Evolutionary conservation across 2,888 invertebrate species (phyloP).

Genomic region (Drosophila greeni): DNA sequence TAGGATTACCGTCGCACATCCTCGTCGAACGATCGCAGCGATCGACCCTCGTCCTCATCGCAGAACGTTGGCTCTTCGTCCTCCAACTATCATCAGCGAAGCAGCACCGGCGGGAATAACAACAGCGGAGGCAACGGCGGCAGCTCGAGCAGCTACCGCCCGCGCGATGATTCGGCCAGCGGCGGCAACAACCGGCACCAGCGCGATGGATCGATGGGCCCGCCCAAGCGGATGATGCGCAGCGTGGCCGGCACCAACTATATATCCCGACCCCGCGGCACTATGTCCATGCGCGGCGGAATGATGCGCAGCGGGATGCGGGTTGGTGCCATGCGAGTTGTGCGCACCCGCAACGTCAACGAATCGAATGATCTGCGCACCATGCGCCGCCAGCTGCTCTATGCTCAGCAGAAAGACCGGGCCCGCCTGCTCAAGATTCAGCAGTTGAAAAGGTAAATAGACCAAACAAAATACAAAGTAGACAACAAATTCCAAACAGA

Average conservation of each 20-base stretch:
- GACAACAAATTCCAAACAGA: constrained; percentile 40
- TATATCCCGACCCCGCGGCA: constrained; percentile 75
- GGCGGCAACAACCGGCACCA: constrained; percentile 63
- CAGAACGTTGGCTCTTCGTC: constrained; percentile 68
- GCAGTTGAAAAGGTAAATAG: constrained; percentile 78
- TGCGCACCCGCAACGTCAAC: constrained; percentile 63
- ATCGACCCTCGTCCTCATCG: constrained; percentile 77
- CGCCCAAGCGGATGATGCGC: constrained; percentile 76
- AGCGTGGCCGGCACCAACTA: constrained; percentile 75
- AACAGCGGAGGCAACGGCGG: constrained; percentile 52
- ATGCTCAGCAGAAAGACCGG: constrained; percentile 78
- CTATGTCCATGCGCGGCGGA: constrained; percentile 72
- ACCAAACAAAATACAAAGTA: constrained; percentile 39
- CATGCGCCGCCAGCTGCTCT: constrained; percentile 77
- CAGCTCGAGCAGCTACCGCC: constrained; percentile 63
- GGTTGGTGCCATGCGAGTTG: constrained; percentile 72
- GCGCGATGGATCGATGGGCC: constrained; percentile 77
- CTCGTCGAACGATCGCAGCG: constrained; percentile 75
- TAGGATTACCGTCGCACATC: constrained; percentile 78
- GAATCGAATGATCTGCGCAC: constrained; percentile 76
- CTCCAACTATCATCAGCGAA: constrained; percentile 68
- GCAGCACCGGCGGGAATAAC: constrained; percentile 49
- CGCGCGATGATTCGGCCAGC: constrained; percentile 61
- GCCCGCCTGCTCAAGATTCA: constrained; percentile 78
- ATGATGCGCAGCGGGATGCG: constrained; percentile 70